These are phyloP conservation scores for Sebastes kiyomatsui DNA, from an alignment of 2,797 vertebrate species.

Conservation along the genomic window DNA sequence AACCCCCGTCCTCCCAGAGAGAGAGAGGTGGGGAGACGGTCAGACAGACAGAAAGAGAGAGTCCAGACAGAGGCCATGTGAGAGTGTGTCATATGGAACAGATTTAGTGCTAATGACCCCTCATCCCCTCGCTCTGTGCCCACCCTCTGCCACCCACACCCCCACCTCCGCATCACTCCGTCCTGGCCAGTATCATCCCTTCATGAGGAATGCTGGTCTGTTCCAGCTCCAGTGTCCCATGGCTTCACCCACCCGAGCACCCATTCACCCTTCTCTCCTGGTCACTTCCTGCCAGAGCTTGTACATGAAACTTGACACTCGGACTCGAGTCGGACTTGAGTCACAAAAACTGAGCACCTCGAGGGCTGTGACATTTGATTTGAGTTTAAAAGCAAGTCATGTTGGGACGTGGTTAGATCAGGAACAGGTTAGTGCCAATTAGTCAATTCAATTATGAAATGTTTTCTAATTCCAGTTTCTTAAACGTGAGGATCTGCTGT, in stretches of 20 bases:
- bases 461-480: background rate
- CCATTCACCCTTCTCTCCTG: conserved; percentile 31
- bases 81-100: conserved; percentile 94
- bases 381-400: background rate
- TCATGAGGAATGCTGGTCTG: conserved; percentile 80
- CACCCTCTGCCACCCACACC: conserved; percentile 57
- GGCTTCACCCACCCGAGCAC: conserved; percentile 49
- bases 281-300: conserved; percentile 70
- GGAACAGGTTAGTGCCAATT: background rate
- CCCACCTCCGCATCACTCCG: conserved; percentile 22
- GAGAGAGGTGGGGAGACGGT: conserved; percentile 37
- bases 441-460: background rate
- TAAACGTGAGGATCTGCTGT: background rate
- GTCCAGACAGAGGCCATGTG: conserved; percentile 87
- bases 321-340: background rate
- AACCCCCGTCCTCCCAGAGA: background rate
- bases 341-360: background rate
- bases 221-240: conserved; percentile 62
- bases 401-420: background rate
- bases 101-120: conserved; percentile 87
- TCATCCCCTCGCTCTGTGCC: conserved; percentile 14
- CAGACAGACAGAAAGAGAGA: conserved; percentile 59
- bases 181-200: conserved; percentile 77
- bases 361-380: background rate
- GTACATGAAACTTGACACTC: background rate